A percentile compares a stretch with the other conserved stretches of the same genome.
Conservation (phyloP, 2,113 vertebrate genomes). For the Rallus limicola region DNA sequence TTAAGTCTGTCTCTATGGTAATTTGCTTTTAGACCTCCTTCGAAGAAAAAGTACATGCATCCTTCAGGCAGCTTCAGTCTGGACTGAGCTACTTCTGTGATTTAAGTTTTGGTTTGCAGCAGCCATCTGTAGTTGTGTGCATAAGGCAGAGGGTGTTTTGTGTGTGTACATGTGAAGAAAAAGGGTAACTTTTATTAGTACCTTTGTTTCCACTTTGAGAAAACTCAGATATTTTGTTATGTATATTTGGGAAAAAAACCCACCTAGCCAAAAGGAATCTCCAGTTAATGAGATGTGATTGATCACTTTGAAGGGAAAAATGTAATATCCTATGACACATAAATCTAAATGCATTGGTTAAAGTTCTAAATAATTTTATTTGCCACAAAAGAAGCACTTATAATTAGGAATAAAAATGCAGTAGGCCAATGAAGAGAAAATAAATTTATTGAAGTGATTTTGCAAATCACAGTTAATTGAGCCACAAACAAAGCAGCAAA, state of each 20-base stretch:
- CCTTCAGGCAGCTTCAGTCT: not conserved
- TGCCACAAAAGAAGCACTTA: not conserved
- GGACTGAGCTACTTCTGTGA: not conserved
- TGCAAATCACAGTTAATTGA: constrained; percentile 73
- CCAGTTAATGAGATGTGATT: constrained; percentile 27
- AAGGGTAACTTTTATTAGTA: not conserved
- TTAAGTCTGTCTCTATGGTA: constrained; percentile 16
- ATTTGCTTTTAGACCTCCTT: constrained; percentile 45
- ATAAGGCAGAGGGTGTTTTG: not conserved
- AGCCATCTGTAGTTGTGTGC: not conserved
- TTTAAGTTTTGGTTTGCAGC: not conserved
- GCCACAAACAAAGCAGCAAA: constrained; percentile 72
- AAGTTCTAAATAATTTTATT: constrained; percentile 42
- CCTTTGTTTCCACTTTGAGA: not conserved
- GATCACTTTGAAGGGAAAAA: constrained; percentile 21
- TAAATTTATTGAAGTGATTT: constrained; percentile 65
- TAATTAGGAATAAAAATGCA: constrained; percentile 56
- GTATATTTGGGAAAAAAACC: not conserved
- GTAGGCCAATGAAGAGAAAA: constrained; percentile 28
- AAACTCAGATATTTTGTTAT: not conserved
- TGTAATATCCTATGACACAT: constrained; percentile 24
- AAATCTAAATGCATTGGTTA: constrained; percentile 30
- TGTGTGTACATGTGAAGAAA: not conserved
- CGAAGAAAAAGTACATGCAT: constrained; percentile 41
- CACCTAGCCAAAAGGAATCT: not conserved